A percentile compares a stretch with the other conserved stretches of the same genome.
phyloP scores from a whole-genome alignment of 2,113 vertebrate species.

The Leucosticte australis region DNA sequence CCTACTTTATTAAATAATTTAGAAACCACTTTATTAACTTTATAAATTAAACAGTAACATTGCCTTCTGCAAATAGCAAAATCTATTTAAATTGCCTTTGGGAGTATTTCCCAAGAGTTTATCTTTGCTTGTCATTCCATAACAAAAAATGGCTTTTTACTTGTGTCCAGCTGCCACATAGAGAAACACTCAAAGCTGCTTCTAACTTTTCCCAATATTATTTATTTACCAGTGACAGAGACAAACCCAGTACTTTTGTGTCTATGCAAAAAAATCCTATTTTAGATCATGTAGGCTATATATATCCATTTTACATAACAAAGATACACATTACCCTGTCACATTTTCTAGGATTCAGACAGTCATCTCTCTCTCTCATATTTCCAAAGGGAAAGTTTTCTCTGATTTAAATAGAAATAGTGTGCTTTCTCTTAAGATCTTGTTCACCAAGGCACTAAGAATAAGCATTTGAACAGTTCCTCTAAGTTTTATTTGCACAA shows the following conservation, averaged over 20 bases:
- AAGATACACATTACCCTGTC: neutral
- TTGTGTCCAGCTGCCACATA: neutral
- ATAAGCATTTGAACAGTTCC: neutral
- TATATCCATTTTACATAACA: neutral
- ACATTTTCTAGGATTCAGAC: neutral
- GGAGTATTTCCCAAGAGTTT: conserved; percentile 13
- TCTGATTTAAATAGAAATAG: neutral
- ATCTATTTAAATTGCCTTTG: neutral
- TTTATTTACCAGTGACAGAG: neutral
- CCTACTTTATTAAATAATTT: conserved; percentile 42
- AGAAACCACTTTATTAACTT: conserved; percentile 18
- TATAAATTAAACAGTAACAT: conserved; percentile 20
- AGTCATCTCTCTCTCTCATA: neutral
- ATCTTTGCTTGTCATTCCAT: neutral
- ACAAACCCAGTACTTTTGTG: neutral
- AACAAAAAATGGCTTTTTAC: neutral
- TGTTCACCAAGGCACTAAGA: neutral
- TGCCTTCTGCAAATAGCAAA: neutral
- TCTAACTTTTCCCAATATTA: neutral
- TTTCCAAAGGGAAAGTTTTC: neutral
- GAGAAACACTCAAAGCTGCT: neutral
- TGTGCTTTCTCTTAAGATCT: neutral
- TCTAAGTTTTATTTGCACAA: neutral
- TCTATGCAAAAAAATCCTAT: neutral
- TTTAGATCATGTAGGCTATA: neutral